A percentile compares a stretch with the other conserved stretches of the same genome.
These are phyloP conservation scores for Troilus luridus DNA, from an alignment of 2,888 invertebrate genomes.

Conservation along the genomic window DNA sequence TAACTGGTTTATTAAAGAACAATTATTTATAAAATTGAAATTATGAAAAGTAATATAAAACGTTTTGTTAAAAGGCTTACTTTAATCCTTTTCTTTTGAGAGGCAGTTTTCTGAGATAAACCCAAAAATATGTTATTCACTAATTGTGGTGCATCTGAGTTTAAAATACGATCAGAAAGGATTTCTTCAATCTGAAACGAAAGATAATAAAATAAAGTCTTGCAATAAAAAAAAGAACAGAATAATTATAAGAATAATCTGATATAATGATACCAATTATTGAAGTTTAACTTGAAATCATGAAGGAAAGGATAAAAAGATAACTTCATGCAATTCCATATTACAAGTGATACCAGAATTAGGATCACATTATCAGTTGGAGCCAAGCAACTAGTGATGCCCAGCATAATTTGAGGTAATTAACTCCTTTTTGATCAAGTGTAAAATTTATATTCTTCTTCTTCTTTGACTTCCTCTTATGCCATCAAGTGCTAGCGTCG, in stretches of 20 bases:
- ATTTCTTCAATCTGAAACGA: slow-evolving; percentile 67
- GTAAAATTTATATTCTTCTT: no score
- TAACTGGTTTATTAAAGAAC: slow-evolving; percentile 29
- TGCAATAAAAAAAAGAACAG: not conserved
- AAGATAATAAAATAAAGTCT: not conserved
- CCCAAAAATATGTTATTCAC: slow-evolving; percentile 68
- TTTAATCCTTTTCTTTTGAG: slow-evolving; percentile 67
- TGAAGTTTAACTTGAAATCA: not conserved
- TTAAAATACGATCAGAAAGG: slow-evolving; percentile 66
- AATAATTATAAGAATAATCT: not conserved
- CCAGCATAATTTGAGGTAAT: no score
- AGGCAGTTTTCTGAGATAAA: slow-evolving; percentile 66
- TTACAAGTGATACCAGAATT: no score
- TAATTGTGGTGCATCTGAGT: slow-evolving; percentile 67
- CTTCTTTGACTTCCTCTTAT: no score
- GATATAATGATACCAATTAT: not conserved
- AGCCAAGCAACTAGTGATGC: no score
- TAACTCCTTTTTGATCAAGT: no score
- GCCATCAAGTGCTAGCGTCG: no score
- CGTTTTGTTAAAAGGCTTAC: slow-evolving; percentile 62
- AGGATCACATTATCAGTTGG: no score
- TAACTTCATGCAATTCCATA: no score
- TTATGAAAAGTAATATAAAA: not conserved
- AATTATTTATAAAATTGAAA: no score
- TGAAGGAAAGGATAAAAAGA: no score